Conservation (phyloP, 2,888 invertebrate genomes). For the Argyresthia goedartella region DNA sequence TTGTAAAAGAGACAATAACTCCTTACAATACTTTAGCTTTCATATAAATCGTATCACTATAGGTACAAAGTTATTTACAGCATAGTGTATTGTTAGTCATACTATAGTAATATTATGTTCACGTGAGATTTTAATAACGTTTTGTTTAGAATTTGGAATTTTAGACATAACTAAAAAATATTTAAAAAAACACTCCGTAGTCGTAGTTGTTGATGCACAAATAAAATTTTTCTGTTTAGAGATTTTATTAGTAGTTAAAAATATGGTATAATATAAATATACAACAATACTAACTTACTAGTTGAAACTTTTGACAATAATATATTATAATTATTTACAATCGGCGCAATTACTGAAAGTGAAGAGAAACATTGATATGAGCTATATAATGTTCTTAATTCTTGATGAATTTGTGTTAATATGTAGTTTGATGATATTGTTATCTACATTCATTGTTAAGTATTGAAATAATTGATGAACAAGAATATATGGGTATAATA, state of each 20-base stretch:
- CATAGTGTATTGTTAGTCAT: not conserved
- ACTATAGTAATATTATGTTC: not conserved
- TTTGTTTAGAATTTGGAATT: constrained; percentile 9
- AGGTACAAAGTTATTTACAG: not conserved
- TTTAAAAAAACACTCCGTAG: constrained; percentile 45
- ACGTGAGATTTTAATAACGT: not conserved
- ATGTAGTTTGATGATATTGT: not conserved
- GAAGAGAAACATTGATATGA: not conserved
- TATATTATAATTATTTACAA: not conserved
- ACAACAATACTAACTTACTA: constrained; percentile 8
- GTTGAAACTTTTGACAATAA: not conserved
- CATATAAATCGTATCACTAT: not conserved
- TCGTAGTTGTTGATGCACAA: constrained; percentile 60
- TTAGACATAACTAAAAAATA: constrained; percentile 24
- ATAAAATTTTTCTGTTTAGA: constrained; percentile 41
- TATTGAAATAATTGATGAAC: too few relatives aligned
- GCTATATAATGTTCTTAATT: not conserved
- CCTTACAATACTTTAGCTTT: not conserved
- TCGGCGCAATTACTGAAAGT: constrained; percentile 6
- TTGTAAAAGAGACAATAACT: constrained; percentile 2
- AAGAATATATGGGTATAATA: too few relatives aligned
- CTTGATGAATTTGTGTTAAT: not conserved
- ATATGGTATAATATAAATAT: constrained; percentile 25
- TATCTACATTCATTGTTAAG: too few relatives aligned
- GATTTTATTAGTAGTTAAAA: constrained; percentile 30